Conservation (phyloP, 2,888 invertebrate species). For the Seira ritae region DNA sequence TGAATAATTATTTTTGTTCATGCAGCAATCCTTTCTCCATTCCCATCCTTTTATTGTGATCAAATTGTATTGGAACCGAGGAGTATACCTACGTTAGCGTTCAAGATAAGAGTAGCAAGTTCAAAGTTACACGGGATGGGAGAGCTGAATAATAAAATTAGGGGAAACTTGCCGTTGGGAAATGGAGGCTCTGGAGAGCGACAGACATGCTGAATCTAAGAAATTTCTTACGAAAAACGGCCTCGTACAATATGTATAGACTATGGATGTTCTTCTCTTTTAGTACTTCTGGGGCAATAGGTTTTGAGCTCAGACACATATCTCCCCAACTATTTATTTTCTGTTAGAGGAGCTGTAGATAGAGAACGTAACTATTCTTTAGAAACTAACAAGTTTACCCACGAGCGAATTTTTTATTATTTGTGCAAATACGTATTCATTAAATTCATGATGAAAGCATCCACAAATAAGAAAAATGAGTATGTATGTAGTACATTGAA, state of each 20-base stretch:
- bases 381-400: not conserved
- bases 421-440: conserved; percentile 19
- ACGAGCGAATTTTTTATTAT: not conserved
- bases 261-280: not conserved
- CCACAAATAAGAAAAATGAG: conserved; percentile 22
- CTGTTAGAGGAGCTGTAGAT: too few species aligned
- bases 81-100: too few species aligned
- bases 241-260: not conserved
- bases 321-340: not conserved
- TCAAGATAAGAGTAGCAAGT: not conserved
- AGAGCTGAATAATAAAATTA: not conserved
- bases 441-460: conserved; percentile 19
- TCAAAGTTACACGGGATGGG: not conserved
- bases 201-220: not conserved
- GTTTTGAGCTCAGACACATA: not conserved
- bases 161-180: not conserved
- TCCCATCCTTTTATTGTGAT: too few species aligned
- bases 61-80: not conserved
- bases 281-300: not conserved
- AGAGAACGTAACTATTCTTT: not conserved
- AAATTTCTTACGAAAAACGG: not conserved
- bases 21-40: too few species aligned
- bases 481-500: too few species aligned
- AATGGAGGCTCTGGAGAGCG: not conserved
- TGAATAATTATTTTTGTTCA: too few species aligned